These are phyloP conservation scores for Papilio machaon DNA, from an alignment of 1,140 invertebrate genomes.

Conservation along the genomic window DNA sequence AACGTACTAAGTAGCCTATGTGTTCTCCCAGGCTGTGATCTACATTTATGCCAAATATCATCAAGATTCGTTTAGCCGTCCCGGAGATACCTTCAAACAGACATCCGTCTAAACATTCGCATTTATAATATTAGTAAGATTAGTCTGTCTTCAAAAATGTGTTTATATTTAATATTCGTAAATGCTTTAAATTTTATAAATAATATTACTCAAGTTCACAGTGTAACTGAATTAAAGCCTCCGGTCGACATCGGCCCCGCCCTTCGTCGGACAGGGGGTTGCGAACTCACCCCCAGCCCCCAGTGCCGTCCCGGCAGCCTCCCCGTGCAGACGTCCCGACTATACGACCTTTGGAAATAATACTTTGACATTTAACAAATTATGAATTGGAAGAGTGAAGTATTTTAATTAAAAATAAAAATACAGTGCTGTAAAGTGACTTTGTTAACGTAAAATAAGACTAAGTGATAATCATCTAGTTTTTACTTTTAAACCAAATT, in stretches of 20 bases:
- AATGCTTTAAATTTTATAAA: not conserved
- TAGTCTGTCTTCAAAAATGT: too few species aligned
- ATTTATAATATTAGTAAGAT: too few species aligned
- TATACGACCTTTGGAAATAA: not conserved
- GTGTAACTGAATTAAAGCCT: conserved; percentile 51
- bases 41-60: too few species aligned
- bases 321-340: not conserved
- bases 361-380: conserved; percentile 26
- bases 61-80: too few species aligned
- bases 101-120: too few species aligned
- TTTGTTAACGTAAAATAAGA: not conserved
- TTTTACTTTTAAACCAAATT: not conserved
- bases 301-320: not conserved
- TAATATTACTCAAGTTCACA: not conserved
- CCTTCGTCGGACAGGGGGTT: conserved; percentile 17
- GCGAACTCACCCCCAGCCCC: conserved; percentile 11
- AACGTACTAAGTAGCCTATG: too few species aligned
- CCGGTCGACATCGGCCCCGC: conserved; percentile 42
- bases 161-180: not conserved
- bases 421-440: not conserved
- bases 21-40: too few species aligned
- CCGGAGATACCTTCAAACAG: too few species aligned
- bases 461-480: not conserved
- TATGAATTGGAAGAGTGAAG: conserved; percentile 6
- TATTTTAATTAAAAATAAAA: not conserved